phyloP scores from a whole-genome alignment of 2,888 invertebrate genomes.

The Hypolimnas misippus region DNA sequence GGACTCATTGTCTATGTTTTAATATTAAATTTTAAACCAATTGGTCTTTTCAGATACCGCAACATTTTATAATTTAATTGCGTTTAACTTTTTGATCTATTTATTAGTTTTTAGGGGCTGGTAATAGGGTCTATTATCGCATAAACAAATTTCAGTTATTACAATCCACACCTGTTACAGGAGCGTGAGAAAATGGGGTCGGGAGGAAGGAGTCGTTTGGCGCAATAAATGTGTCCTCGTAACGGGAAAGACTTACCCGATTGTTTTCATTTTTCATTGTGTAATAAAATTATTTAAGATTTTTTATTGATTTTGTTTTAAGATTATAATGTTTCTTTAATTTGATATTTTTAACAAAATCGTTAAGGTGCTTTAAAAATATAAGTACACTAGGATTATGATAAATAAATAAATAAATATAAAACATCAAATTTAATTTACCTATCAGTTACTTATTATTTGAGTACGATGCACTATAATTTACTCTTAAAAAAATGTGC shows the following conservation, averaged over 20 bases:
- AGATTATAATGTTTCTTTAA: too few relatives aligned
- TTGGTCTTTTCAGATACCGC: constrained; percentile 9
- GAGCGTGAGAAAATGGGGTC: constrained; percentile 50
- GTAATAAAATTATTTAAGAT: not conserved
- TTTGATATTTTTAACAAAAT: too few relatives aligned
- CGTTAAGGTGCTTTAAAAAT: too few relatives aligned
- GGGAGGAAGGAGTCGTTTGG: constrained; percentile 46
- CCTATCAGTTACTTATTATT: too few relatives aligned
- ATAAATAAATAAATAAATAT: too few relatives aligned
- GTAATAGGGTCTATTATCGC: constrained; percentile 29
- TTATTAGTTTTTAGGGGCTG: not conserved
- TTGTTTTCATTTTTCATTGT: constrained; percentile 13
- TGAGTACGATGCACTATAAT: too few relatives aligned
- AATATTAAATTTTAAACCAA: constrained; percentile 5
- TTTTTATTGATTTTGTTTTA: not conserved
- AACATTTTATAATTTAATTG: constrained; percentile 8
- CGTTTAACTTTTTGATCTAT: not conserved
- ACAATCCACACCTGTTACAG: constrained; percentile 48
- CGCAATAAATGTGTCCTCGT: constrained; percentile 39
- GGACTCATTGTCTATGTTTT: not conserved
- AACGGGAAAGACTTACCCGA: constrained; percentile 32
- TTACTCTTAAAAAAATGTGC: not conserved
- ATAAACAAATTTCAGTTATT: constrained; percentile 29
- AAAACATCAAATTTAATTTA: too few relatives aligned
- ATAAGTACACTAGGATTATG: too few relatives aligned